These are phyloP conservation scores for Plumapathes pennacea DNA, from an alignment of 92 coral and sea anemone species.

Conservation along the genomic window DNA sequence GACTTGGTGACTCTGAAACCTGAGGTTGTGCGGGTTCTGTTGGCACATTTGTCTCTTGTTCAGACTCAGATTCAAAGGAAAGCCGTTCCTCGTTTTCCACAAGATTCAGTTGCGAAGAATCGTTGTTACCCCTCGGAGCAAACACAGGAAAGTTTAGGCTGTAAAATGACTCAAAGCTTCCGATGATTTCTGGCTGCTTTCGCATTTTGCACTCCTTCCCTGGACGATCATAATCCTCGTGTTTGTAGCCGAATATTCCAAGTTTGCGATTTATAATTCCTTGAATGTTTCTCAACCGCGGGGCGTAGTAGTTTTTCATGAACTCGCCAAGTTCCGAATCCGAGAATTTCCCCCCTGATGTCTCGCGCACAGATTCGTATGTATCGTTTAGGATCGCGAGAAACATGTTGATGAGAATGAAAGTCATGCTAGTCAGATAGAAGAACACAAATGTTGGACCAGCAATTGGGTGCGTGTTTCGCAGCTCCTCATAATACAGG, in stretches of 20 bases:
- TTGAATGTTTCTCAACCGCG: constrained; percentile 21
- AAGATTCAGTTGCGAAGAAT: constrained; percentile 21
- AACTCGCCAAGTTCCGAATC: constrained; percentile 76
- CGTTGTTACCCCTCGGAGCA: background rate
- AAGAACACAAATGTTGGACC: constrained; percentile 67
- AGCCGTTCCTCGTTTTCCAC: constrained; percentile 11
- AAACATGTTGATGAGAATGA: constrained; percentile 82
- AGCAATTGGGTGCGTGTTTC: constrained; percentile 47
- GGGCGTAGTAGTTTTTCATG: constrained; percentile 58
- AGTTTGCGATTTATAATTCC: constrained; percentile 65
- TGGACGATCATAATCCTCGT: constrained; percentile 48
- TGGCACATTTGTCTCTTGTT: background rate
- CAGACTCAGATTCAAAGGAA: background rate
- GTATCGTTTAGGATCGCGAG: constrained; percentile 82
- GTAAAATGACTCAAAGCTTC: constrained; percentile 51
- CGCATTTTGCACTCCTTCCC: constrained; percentile 18
- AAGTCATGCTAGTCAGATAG: constrained; percentile 71
- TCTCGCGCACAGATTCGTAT: constrained; percentile 60
- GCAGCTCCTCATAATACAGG: constrained; percentile 47
- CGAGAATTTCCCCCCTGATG: constrained; percentile 79
- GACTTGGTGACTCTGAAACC: background rate
- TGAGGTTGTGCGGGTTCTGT: background rate
- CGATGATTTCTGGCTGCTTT: constrained; percentile 15
- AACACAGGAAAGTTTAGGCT: constrained; percentile 7
- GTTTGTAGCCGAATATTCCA: constrained; percentile 62